Evolutionary conservation across 2,113 vertebrate genomes (phyloP).

Genomic region (Bagarius yarrelli): DNA sequence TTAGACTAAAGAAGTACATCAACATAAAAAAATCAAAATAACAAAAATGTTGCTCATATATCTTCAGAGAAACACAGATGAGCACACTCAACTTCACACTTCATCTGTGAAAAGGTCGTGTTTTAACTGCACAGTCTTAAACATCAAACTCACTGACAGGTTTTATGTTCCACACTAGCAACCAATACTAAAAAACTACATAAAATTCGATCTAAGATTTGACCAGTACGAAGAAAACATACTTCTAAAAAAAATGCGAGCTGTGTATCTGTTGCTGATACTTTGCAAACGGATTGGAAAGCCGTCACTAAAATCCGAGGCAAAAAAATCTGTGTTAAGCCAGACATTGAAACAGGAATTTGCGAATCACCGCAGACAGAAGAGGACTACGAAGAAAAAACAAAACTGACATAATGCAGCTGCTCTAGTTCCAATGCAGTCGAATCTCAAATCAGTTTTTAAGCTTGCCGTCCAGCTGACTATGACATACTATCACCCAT

Average conservation of each 20-base stretch:
- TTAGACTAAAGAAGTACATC: too few relatives aligned
- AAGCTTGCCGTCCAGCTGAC: background rate
- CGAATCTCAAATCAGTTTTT: background rate
- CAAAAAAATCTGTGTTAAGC: background rate
- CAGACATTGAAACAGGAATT: background rate
- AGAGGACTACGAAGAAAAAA: background rate
- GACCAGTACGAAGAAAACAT: background rate
- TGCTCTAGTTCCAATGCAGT: background rate
- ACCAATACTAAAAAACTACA: background rate
- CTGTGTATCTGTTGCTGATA: background rate
- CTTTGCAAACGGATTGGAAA: conserved; percentile 10
- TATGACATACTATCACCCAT: background rate
- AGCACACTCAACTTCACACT: too few relatives aligned
- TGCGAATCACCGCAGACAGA: background rate
- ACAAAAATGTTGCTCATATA: too few relatives aligned
- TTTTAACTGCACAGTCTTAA: too few relatives aligned
- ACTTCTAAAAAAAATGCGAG: background rate
- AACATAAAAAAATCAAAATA: too few relatives aligned
- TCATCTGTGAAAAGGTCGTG: too few relatives aligned
- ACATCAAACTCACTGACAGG: too few relatives aligned
- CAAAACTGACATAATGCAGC: background rate
- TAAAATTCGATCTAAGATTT: background rate
- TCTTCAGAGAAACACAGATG: too few relatives aligned
- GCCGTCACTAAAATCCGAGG: background rate
- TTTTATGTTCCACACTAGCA: background rate